Evolutionary conservation across 2,113 vertebrate genomes (phyloP).

Genomic region (Callipepla squamata): DNA sequence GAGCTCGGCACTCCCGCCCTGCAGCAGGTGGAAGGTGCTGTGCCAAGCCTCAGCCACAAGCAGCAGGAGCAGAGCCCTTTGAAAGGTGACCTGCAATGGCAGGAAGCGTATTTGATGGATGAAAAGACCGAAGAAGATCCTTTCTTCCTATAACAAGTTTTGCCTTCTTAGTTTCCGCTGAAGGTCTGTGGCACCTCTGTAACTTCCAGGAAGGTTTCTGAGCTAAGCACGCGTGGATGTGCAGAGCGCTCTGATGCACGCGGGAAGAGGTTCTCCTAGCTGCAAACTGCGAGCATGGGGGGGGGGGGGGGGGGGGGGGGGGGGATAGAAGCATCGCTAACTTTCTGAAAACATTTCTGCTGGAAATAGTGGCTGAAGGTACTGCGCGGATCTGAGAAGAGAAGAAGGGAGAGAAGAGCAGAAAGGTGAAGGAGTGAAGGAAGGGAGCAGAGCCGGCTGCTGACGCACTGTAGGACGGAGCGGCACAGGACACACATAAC

Average conservation of each 20-base stretch:
- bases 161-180: not conserved
- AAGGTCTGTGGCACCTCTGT: not conserved
- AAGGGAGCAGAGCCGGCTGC: too few relatives aligned
- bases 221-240: not conserved
- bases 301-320: too few relatives aligned
- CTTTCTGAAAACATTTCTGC: fast-evolving
- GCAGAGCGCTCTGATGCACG: not conserved
- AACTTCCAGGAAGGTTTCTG: not conserved
- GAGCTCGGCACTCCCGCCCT: not conserved
- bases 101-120: not conserved
- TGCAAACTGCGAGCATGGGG: fast-evolving
- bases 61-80: not conserved
- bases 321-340: fast-evolving
- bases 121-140: not conserved
- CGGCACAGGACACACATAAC: too few relatives aligned
- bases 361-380: fast-evolving
- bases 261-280: not conserved
- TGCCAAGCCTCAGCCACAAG: not conserved
- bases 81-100: not conserved
- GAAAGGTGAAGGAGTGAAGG: fast-evolving
- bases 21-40: not conserved
- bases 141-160: not conserved
- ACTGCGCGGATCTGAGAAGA: fast-evolving
- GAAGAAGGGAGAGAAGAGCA: fast-evolving
- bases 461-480: too few relatives aligned